Evolutionary conservation across 2,113 vertebrate genomes (phyloP), one percentile per base, ranked within the genome.

Genomic region (Narcine bancroftii): DNA sequence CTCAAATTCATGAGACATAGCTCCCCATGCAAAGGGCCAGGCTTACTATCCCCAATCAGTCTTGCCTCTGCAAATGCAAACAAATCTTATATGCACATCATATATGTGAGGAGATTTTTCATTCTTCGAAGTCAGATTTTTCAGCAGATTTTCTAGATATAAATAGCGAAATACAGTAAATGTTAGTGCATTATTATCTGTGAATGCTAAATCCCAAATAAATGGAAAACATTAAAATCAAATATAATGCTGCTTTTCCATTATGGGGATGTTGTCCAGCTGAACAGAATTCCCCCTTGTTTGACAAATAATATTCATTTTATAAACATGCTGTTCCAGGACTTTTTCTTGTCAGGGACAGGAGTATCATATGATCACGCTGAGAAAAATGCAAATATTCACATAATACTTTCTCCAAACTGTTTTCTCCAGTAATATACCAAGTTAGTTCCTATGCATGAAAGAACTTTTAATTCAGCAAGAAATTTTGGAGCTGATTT

Each of bases 261-360:
- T 85, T 53, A n/a, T 4, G 7, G 50, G 5, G 13, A 53, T 56
- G 56, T 56, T 53, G 10, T 56, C 50, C 29, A 56, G 60, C 29
- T 85, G 50, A 50, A 9, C n/a, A 5, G 6, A 26, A 56, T 85
- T 15, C 29, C 26, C 42, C 60, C 7, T 89, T 89, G 87, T 87
- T n/a, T 36, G 53, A 91, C 87, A 91, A 91, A 69, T 13, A 36
- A n/a, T 15, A 85, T 85, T 29, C n/a, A 60, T 85, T n/a, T 85
- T 85, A 33, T 33, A 85, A 85, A 85, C 33, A 36, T 17, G 11
- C 29, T 56, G 66, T 85, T 60, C 3, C 42, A 79, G 39, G 3
- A 45, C 17, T 77, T 76, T 24, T 21, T 75, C 42, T 81, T 85
- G 10, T 60, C 56, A 6, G 33, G 29, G 10, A 60, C 81, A 85